Percentiles rank a stretch among this genome's conserved stretches.
phyloP scores from a whole-genome alignment of 2,797 vertebrate genomes.

The Eurystomus glaucurus region DNA sequence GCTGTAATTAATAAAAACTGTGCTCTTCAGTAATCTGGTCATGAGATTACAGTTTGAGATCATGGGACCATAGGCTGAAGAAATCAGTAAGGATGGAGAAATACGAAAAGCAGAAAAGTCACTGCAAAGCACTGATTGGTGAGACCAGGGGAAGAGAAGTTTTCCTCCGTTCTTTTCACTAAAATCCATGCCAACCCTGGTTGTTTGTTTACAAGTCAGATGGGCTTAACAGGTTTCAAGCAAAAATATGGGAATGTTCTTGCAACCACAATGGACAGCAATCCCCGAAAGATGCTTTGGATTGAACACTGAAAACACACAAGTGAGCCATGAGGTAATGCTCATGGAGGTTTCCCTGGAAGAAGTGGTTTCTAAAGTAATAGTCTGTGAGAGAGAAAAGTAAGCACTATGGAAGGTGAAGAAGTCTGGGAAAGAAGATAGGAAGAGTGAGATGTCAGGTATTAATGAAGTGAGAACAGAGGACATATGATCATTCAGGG shows the following conservation, averaged over 20 bases:
- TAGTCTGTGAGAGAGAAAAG: not conserved
- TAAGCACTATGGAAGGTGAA: not conserved
- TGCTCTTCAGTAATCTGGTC: not conserved
- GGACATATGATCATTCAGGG: rapidly evolving
- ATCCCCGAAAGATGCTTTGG: not conserved
- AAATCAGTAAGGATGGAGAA: not conserved
- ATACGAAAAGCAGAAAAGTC: not conserved
- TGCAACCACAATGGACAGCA: not conserved
- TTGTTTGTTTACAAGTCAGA: not conserved
- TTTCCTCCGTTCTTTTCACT: not conserved
- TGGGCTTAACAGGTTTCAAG: not conserved
- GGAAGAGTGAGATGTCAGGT: not conserved
- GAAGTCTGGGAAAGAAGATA: not conserved
- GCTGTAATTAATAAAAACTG: not conserved
- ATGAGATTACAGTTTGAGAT: rapidly evolving
- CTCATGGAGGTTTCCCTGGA: not conserved
- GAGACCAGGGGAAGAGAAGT: rapidly evolving
- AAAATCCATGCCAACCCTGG: too few relatives aligned
- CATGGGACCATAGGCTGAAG: not conserved
- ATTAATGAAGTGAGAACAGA: not conserved
- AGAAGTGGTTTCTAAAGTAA: not conserved
- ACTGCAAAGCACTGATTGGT: not conserved
- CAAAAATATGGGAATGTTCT: not conserved
- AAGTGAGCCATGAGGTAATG: not conserved
- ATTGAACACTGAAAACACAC: not conserved